A percentile compares a stretch with the other conserved stretches of the same genome.
These are phyloP conservation scores for Falco rusticolus DNA, from an alignment of 2,797 vertebrate genomes.

Conservation along the genomic window DNA sequence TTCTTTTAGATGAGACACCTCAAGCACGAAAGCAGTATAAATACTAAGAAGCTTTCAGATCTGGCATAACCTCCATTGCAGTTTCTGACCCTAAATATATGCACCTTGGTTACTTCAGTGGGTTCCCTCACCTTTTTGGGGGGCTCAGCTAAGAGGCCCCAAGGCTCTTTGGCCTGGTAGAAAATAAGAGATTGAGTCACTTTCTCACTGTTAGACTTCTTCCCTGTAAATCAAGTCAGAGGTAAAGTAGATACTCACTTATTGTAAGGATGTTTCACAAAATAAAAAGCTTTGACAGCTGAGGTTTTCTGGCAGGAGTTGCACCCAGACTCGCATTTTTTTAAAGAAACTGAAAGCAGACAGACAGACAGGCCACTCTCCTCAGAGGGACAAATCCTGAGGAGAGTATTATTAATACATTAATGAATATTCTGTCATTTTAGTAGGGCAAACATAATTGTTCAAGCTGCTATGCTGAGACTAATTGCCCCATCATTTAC, in stretches of 20 bases:
- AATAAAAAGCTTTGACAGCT: slow-evolving; percentile 21
- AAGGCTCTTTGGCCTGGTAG: background rate
- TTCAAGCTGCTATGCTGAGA: slow-evolving; percentile 14
- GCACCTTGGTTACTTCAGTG: background rate
- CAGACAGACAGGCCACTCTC: background rate
- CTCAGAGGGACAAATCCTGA: slow-evolving; percentile 3
- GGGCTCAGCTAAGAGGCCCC: background rate
- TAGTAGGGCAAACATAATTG: slow-evolving; percentile 12
- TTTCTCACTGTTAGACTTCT: background rate
- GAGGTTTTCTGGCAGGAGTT: background rate
- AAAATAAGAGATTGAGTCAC: background rate
- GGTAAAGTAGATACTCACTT: background rate
- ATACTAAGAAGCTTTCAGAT: background rate
- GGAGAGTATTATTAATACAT: background rate
- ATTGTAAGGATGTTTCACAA: background rate
- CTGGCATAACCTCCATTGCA: background rate
- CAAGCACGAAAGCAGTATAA: background rate
- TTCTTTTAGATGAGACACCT: background rate
- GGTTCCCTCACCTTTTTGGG: background rate
- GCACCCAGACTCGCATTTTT: background rate
- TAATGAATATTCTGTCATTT: slow-evolving; percentile 52
- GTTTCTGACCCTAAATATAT: background rate
- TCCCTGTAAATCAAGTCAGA: background rate
- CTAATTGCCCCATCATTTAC: slow-evolving; percentile 45
- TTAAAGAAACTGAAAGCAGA: background rate